Base-by-base conservation (phyloP, 2,113 vertebrate genomes). In the Elgaria multicarinata region DNA sequence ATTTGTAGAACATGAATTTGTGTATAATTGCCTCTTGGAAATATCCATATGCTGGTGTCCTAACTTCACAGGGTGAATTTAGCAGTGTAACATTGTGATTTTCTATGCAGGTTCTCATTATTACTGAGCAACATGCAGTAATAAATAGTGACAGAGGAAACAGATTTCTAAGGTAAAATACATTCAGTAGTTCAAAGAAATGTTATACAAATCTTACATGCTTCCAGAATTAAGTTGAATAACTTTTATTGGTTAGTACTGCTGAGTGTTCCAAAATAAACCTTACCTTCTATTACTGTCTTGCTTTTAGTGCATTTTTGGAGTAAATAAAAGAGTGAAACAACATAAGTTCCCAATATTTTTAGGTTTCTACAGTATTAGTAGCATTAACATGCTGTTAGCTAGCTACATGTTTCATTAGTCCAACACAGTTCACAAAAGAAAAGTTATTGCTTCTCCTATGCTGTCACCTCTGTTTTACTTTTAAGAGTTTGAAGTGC, bases 131-230 rank as follows among this genome's bases (percentile, higher is more conserved):
- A 90, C 55, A 44, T 76, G 85, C 39, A 24, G 90, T 91, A 94
- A 94, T 95, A 94, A 94, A 93, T 89, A 95, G 92, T 87, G 92
- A 91, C 93, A 92, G 88, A 93, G 90, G 89, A 96, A 96, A 96
- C 92, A 0, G 16, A 96, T 95, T 95, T 96, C 92, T 91, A 95
- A 95, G 95, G 91, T 93, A 95, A n/a, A 96, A 95, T 95, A 90
- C 83, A 84, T 95, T 92, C 67, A 85, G 92, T 81, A 91, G 90
- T n/a, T 22, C 72, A 69, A 87, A 81, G 82, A 90, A 85, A 78
- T 62, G 20, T 94, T 91, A 80, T 28, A 85, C 88, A 90, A 7
- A 93, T 93, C 89, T 90, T 93, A 24, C 5, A 4, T 82, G 86
- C 86, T 93, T 75, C 79, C 88, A 93, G 33, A 91, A 67, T 85